These are phyloP conservation scores for Bovichtus diacanthus DNA, from an alignment of 2,797 vertebrate species.

Conservation along the genomic window DNA sequence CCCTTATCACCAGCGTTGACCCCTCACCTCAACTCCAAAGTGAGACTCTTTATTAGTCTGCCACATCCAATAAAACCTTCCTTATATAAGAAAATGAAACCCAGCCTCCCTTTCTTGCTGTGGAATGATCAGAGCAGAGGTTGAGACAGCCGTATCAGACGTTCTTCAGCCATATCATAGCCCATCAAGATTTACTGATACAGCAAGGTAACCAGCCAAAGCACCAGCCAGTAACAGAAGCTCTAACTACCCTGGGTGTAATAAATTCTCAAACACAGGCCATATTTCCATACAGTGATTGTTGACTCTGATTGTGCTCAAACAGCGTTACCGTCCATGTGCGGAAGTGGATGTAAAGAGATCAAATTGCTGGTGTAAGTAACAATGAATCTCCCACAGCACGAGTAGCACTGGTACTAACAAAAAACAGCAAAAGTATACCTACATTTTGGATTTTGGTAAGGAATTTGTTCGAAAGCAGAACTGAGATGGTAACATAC, in stretches of 20 bases:
- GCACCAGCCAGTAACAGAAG: conserved; percentile 12
- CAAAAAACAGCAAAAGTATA: not conserved
- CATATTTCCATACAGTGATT: not conserved
- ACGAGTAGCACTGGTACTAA: not conserved
- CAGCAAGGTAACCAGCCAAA: conserved; percentile 28
- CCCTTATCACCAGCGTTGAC: conserved; percentile 76
- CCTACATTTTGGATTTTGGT: not conserved
- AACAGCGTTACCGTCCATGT: not conserved
- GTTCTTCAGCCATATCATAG: conserved; percentile 39
- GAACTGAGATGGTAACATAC: not conserved
- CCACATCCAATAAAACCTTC: conserved; percentile 80
- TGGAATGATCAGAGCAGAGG: conserved; percentile 60
- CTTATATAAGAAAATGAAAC: conserved; percentile 72
- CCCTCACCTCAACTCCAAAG: conserved; percentile 76
- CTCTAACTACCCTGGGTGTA: not conserved
- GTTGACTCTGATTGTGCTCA: not conserved
- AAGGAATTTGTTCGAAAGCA: not conserved
- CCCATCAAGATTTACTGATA: conserved; percentile 40
- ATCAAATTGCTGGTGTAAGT: not conserved
- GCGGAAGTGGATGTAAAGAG: not conserved
- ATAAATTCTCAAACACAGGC: conserved; percentile 4
- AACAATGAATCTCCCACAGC: not conserved
- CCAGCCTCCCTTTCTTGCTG: conserved; percentile 38
- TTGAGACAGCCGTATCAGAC: conserved; percentile 62
- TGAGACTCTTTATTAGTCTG: conserved; percentile 82